Conservation (phyloP, 2,797 vertebrate species). For the Masticophis lateralis region DNA sequence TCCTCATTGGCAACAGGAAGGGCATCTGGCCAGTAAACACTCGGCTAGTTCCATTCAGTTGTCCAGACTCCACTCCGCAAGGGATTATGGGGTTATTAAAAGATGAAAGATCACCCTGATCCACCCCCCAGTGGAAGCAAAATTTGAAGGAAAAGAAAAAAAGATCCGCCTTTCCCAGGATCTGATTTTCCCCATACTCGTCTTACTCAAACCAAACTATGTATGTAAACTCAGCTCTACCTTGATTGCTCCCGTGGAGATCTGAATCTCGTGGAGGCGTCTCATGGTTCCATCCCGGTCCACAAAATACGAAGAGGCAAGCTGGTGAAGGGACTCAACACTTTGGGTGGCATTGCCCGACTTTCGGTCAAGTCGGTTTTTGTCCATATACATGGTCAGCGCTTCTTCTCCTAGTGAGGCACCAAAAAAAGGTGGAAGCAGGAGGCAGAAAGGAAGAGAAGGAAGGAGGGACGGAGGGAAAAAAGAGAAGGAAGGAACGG, state of each 20-base stretch:
- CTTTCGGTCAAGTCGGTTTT: slow-evolving; percentile 93
- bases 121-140: background rate
- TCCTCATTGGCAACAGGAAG: too few species aligned
- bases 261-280: slow-evolving; percentile 98
- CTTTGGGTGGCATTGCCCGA: slow-evolving; percentile 92
- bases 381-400: slow-evolving; percentile 99
- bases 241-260: slow-evolving; percentile 98
- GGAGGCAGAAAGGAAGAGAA: background rate
- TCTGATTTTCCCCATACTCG: background rate
- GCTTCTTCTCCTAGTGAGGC: slow-evolving; percentile 88
- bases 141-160: background rate
- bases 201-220: background rate
- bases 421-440: background rate
- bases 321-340: slow-evolving; percentile 95
- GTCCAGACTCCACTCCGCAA: too few species aligned
- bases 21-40: too few species aligned
- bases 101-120: background rate
- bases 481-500: too few species aligned
- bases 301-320: slow-evolving; percentile 97
- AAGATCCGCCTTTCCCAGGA: background rate
- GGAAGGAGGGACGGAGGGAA: background rate
- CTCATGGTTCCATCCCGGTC: slow-evolving; percentile 98
- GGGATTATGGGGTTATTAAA: too few species aligned
- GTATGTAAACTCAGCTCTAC: slow-evolving; percentile 61
- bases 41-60: too few species aligned